Conservation (phyloP, 2,888 invertebrate species). For the Epiblema foenella region DNA sequence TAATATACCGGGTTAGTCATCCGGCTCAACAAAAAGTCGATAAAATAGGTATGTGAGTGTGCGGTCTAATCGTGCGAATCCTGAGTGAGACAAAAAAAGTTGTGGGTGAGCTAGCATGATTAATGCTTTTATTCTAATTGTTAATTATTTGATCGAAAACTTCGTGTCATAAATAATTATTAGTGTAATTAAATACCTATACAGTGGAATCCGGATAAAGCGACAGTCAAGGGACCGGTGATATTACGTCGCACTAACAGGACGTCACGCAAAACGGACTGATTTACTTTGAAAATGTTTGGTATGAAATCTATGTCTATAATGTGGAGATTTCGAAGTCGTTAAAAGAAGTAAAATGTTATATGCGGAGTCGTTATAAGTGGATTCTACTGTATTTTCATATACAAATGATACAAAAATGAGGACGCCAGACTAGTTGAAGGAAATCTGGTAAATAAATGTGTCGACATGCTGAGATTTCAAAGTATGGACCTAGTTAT, state of each 20-base stretch:
- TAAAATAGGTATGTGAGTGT: conserved; percentile 34
- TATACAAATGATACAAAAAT: too few relatives aligned
- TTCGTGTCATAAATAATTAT: conserved; percentile 15
- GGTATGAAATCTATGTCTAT: too few relatives aligned
- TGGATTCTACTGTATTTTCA: too few relatives aligned
- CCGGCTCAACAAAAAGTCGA: conserved; percentile 38
- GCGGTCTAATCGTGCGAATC: conserved; percentile 37
- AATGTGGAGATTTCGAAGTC: too few relatives aligned
- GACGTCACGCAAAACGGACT: too few relatives aligned
- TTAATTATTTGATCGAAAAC: conserved; percentile 17
- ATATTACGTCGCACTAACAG: too few relatives aligned
- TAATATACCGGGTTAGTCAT: conserved; percentile 80
- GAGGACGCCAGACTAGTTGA: background rate
- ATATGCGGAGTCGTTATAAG: too few relatives aligned
- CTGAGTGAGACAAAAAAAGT: conserved; percentile 29
- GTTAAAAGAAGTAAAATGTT: too few relatives aligned
- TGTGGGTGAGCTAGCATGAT: conserved; percentile 14
- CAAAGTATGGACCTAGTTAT: background rate
- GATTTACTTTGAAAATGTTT: too few relatives aligned
- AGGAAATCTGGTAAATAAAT: background rate
- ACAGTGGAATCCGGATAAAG: too few relatives aligned
- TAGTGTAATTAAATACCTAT: background rate
- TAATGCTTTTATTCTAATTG: conserved; percentile 23
- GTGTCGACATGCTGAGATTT: background rate
- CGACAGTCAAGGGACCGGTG: too few relatives aligned